Evolutionary conservation across 1,140 invertebrate species (phyloP), one percentile per base, ranked within the genome.

Genomic region (Drosophila bipectinata): DNA sequence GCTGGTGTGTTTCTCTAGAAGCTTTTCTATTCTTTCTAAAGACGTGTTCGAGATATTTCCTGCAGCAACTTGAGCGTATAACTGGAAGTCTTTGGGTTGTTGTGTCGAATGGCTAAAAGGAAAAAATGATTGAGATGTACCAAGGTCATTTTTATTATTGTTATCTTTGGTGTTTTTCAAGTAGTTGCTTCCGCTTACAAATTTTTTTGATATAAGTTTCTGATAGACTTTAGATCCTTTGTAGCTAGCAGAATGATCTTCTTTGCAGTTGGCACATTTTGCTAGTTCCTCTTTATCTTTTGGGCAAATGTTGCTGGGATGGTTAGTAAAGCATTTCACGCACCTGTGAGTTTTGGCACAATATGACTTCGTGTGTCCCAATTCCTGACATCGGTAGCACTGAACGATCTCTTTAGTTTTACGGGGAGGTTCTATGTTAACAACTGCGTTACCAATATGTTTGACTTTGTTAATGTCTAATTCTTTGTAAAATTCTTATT

Each of bases 381-480:
- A 92, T 39, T 63, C 49, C 67, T 93, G 91, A 58, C 91, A 92
- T 18, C 79, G 59, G 7, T 56, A 52, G 56, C 91, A 92, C 62
- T 92, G 91, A 9, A 77, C 58, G 6, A 92, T 81, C 14, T 62
- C 62, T n/a, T 51, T 87, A 41, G 77, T 69, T 62, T 82, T 79
- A 24, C 34, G 57, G 6, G 87, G 90, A 0, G 87, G 59, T 73
- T 92, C 83, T 15, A 87, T 24, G 59, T 56, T 72, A 15, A 92
- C 71, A 74, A 74, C 76, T 6, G 64, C 67, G 49, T 91, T 79
- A 3, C 69, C 32, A 7, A 92, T 53, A 10, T 79, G 15, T 37
- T 90, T 71, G 10, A 91, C 55, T 24, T 90, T 64, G 45, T 90
- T 92, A 7, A 92, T 91, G 28, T 91, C 72, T 73, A 81, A 80